Conservation (phyloP, 30 jellyfish, hydroid and myxozoan species). For the Catostylus mosaicus region DNA sequence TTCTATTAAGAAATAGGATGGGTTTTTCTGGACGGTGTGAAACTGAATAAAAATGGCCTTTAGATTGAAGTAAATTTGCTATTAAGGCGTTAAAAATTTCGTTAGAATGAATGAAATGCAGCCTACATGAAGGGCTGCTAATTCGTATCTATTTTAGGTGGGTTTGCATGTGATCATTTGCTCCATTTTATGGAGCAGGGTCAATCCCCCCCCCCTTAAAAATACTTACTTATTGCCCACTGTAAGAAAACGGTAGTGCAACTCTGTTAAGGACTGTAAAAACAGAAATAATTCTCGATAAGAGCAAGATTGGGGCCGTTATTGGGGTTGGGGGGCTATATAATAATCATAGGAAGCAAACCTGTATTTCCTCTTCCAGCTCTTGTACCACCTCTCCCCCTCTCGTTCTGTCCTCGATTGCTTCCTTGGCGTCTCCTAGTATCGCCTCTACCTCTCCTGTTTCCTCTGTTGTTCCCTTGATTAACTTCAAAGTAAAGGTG, state of each 20-base stretch:
- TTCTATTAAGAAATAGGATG: too few relatives aligned
- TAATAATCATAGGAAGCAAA: neutral
- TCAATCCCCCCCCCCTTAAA: neutral
- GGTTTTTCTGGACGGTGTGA: too few relatives aligned
- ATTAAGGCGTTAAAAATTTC: too few relatives aligned
- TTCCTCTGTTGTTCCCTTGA: neutral
- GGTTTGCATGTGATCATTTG: too few relatives aligned
- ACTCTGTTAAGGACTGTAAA: neutral
- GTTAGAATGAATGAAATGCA: too few relatives aligned
- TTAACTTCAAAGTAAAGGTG: neutral
- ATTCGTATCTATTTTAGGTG: too few relatives aligned
- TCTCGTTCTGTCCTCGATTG: neutral
- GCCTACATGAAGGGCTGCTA: too few relatives aligned
- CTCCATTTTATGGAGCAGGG: too few relatives aligned
- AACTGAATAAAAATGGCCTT: too few relatives aligned
- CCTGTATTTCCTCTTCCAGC: neutral
- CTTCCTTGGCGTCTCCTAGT: neutral
- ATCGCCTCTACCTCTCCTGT: neutral
- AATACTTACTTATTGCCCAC: neutral
- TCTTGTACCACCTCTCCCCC: neutral
- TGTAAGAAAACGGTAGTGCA: neutral
- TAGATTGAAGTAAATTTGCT: too few relatives aligned
- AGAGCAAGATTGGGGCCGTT: neutral
- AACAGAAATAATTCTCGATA: neutral
- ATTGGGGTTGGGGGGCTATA: neutral